Evolutionary conservation across 2,113 vertebrate species (phyloP).

Genomic region (Etia nguti): DNA sequence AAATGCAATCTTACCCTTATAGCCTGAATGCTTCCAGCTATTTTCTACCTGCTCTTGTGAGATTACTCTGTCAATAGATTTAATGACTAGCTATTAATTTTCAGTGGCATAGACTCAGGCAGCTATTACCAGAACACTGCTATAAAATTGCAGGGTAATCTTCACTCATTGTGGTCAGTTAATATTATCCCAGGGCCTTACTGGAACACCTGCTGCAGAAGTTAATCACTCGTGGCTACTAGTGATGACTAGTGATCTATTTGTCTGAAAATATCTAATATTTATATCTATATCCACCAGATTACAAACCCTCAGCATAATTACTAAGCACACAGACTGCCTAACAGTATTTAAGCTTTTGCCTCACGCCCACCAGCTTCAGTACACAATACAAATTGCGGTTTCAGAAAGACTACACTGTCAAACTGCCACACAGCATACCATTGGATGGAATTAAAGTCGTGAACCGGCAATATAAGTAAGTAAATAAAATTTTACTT

Average conservation of each 20-base stretch:
- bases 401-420: not conserved
- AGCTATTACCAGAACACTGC: not conserved
- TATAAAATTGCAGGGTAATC: not conserved
- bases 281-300: not conserved
- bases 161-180: not conserved
- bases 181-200: not conserved
- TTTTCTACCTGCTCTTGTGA: not conserved
- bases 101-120: not conserved
- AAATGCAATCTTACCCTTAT: not conserved
- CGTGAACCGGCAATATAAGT: not conserved
- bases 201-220: not conserved
- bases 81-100: slow-evolving; percentile 12
- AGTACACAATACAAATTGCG: not conserved
- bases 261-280: not conserved
- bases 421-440: not conserved
- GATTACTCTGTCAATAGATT: not conserved
- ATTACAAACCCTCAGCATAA: not conserved
- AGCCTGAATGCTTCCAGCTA: not conserved
- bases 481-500: not conserved
- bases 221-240: not conserved
- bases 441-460: not conserved
- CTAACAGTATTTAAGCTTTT: not conserved
- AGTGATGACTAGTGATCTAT: not conserved
- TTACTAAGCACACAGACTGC: not conserved
- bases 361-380: not conserved